phyloP scores from a whole-genome alignment of 2,113 vertebrate species.

The Albula goreensis region DNA sequence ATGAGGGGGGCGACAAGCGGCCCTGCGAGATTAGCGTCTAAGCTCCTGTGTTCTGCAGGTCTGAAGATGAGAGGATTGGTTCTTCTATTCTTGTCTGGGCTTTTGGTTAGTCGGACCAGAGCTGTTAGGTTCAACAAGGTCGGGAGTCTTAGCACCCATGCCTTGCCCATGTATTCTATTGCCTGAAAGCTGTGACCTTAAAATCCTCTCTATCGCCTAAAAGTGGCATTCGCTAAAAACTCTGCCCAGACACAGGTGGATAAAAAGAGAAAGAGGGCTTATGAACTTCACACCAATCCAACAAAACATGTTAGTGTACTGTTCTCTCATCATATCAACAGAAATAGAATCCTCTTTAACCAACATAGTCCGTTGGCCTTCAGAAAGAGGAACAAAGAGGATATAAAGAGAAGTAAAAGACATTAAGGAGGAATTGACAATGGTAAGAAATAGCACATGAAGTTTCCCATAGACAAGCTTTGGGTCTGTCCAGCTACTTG shows the following conservation, averaged over 20 bases:
- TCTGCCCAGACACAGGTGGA: not conserved
- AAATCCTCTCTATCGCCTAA: not conserved
- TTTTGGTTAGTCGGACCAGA: not conserved
- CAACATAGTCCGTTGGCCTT: constrained; percentile 13
- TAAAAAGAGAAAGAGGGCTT: constrained; percentile 11
- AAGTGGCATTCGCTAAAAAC: constrained; percentile 1
- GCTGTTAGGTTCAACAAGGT: not conserved
- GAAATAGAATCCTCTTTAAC: not conserved
- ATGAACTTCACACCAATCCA: not conserved
- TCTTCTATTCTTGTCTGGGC: constrained; percentile 14
- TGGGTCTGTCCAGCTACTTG: constrained; percentile 32
- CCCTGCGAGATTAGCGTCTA: constrained; percentile 4
- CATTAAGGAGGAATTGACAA: not conserved
- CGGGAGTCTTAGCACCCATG: not conserved
- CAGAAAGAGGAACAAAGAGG: constrained; percentile 35
- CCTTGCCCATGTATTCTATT: not conserved
- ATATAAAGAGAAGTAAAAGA: not conserved
- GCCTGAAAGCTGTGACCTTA: constrained; percentile 38
- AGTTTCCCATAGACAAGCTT: too few relatives aligned
- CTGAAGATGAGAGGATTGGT: constrained; percentile 14
- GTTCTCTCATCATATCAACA: not conserved
- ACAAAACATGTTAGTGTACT: not conserved
- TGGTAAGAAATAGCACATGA: not conserved
- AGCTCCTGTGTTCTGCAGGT: not conserved
- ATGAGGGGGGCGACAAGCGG: not conserved